Evolutionary conservation across 2,888 invertebrate genomes (phyloP).

Genomic region (Hydropsyche betteni): DNA sequence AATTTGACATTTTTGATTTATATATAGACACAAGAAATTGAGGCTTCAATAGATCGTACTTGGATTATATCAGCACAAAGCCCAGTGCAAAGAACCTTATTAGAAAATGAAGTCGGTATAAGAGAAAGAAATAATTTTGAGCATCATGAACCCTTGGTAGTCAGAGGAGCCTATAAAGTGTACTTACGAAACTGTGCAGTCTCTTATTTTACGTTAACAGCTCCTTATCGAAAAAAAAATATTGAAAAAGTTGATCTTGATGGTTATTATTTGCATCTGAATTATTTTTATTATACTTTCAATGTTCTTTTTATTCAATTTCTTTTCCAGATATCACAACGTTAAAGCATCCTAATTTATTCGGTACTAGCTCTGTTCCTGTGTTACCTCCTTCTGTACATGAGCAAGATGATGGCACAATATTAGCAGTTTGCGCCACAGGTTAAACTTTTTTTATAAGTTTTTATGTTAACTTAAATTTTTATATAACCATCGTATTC

Average conservation of each 20-base stretch:
- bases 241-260: constrained; percentile 69
- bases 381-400: constrained; percentile 76
- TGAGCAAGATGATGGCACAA: constrained; percentile 91
- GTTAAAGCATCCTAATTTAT: constrained; percentile 68
- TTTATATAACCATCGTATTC: neutral
- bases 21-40: constrained; percentile 72
- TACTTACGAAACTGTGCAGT: constrained; percentile 80
- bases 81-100: constrained; percentile 74
- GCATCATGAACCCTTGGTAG: constrained; percentile 70
- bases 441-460: constrained; percentile 54
- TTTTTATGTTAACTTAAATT: neutral
- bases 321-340: constrained; percentile 74
- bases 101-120: constrained; percentile 63
- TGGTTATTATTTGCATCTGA: constrained; percentile 61
- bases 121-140: neutral
- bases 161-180: constrained; percentile 85
- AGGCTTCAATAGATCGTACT: constrained; percentile 83
- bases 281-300: neutral
- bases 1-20: too few species aligned
- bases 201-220: constrained; percentile 84
- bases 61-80: constrained; percentile 94
- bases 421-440: constrained; percentile 88
- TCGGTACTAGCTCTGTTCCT: constrained; percentile 62
- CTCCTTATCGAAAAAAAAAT: constrained; percentile 66
- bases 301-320: neutral